Evolutionary conservation across 2,888 invertebrate genomes (phyloP), one percentile per base, ranked within the genome.

Genomic region (Cheilosia scutellata): DNA sequence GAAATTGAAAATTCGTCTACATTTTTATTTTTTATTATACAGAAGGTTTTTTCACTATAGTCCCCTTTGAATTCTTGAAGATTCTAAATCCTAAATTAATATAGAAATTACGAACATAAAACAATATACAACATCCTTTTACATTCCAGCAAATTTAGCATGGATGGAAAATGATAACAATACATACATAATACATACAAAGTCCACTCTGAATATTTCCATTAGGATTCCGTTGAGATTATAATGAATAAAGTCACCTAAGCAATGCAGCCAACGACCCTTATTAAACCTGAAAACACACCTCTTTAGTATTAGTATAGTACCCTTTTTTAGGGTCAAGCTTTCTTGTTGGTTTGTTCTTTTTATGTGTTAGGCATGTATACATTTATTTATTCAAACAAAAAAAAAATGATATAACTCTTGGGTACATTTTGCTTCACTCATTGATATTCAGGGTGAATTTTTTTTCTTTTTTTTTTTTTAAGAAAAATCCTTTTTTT

Each of bases 391-490:
- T 7, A 16, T 20, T 16, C 20, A 7, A 3, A 3, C 47, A 47
- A 3, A 7, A 9, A 20, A 47, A 20, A n/a, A n/a, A n/a, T n/a
- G n/a, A n/a, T n/a, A 16, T 16, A 20, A n/a, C 42, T 25, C 16
- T 33, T 20, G 33, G 16, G 31, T 29, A 5, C 7, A 53, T 53
- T 9, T 53, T 53, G 9, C n/a, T 66, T 27, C 27, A 13, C 47
- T 71, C 58, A 60, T 71, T 71, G 58, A 60, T 60, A 71, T 71
- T 58, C 71, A 55, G 71, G 71, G 47, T 40, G 9, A 44, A 16
- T 58, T 42, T 29, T 55, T 55, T 7, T 53, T 25, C 31, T 63
- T 47, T 25, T 29, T 4, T 33, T 6, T 1, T 47, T 16, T 31
- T 25, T 5, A 3, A n/a, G 25, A 5, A 13, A 31, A 33, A 20